phyloP scores from a whole-genome alignment of 2,888 invertebrate species.

The Dichetophora obliterata region DNA sequence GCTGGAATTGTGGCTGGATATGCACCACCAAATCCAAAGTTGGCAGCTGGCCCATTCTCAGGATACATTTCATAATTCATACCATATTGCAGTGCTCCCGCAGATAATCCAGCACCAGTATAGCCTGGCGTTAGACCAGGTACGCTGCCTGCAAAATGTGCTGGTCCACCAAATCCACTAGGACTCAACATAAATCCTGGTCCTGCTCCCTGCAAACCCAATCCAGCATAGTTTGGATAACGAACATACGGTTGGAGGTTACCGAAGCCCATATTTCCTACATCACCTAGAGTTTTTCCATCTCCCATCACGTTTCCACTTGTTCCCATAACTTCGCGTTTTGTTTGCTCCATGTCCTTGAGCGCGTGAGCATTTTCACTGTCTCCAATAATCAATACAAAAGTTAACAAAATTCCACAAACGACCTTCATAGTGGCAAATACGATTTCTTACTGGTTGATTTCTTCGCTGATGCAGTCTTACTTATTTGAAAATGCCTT shows the following conservation, averaged over 20 bases:
- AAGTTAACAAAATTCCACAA: background rate
- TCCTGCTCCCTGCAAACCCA: background rate
- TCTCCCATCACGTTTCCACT: background rate
- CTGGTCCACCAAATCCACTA: background rate
- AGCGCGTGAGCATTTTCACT: background rate
- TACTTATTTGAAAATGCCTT: constrained; percentile 16
- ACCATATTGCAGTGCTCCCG: background rate
- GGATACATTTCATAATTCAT: constrained; percentile 7
- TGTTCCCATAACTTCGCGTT: background rate
- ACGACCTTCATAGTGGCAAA: constrained; percentile 18
- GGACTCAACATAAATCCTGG: constrained; percentile 35
- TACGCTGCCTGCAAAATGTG: background rate
- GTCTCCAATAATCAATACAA: background rate
- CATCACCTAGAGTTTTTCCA: background rate
- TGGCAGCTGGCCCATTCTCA: background rate
- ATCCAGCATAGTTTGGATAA: constrained; percentile 35
- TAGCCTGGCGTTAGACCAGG: background rate
- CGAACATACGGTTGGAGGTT: background rate
- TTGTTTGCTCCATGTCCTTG: background rate
- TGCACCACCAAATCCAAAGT: background rate
- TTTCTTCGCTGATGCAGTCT: background rate
- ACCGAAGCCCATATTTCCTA: background rate
- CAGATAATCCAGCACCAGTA: constrained; percentile 7
- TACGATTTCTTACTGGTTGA: background rate
- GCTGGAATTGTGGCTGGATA: background rate